These are phyloP conservation scores for Lynx canadensis DNA, from an alignment of 2,113 vertebrate genomes.

Conservation along the genomic window DNA sequence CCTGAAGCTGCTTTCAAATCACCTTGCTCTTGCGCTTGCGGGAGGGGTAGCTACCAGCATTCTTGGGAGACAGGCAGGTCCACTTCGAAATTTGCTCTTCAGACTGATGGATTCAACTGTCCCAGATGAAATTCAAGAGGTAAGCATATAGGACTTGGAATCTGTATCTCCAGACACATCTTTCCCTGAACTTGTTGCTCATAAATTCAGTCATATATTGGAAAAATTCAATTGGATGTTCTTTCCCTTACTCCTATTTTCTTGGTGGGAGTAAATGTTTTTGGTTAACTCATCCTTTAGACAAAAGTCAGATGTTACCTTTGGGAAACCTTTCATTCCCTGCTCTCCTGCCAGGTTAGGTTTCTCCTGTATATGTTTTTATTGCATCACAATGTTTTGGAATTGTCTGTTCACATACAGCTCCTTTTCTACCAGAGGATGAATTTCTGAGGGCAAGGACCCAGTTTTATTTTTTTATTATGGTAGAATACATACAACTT, in stretches of 20 bases:
- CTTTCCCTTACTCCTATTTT: background rate
- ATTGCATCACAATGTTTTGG: background rate
- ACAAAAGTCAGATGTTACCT: background rate
- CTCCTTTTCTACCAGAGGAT: background rate
- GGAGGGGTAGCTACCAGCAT: constrained; percentile 99
- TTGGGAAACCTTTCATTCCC: background rate
- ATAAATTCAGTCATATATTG: background rate
- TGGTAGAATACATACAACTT: background rate
- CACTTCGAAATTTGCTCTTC: constrained; percentile 96
- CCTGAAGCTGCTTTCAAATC: constrained; percentile 97
- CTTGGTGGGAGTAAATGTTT: background rate
- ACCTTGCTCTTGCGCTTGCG: constrained; percentile 95
- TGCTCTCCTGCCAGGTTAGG: background rate
- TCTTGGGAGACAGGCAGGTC: constrained; percentile 95
- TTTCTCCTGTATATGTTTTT: background rate
- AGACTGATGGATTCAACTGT: constrained; percentile 98
- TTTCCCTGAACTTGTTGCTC: background rate
- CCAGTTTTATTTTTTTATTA: background rate
- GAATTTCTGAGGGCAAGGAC: constrained; percentile 2
- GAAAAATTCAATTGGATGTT: background rate
- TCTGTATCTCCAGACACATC: background rate
- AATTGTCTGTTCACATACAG: background rate
- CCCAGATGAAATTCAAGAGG: constrained; percentile 99
- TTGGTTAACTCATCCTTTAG: constrained; percentile 33
- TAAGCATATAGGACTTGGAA: constrained; percentile 71